Evolutionary conservation across 2,797 vertebrate genomes (phyloP).

Genomic region (Acridotheres tristis): DNA sequence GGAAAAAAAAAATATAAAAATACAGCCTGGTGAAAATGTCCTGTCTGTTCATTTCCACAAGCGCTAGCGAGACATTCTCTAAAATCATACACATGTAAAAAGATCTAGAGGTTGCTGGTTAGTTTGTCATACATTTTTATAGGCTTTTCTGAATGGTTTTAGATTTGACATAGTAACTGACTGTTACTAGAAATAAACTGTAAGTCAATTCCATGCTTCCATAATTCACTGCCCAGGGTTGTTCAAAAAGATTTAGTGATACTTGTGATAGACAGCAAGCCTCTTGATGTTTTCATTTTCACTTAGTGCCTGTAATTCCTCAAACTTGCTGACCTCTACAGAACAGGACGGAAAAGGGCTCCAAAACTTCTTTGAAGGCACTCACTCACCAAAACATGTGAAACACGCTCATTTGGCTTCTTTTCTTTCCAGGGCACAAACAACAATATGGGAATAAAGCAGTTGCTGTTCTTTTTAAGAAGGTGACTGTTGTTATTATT

Average conservation of each 20-base stretch:
- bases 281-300: conserved; percentile 75
- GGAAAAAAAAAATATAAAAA: not conserved
- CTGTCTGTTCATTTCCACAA: conserved; percentile 60
- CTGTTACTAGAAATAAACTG: conserved; percentile 83
- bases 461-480: not conserved
- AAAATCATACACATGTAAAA: conserved; percentile 78
- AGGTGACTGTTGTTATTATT: not conserved
- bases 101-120: conserved; percentile 75
- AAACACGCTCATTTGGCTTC: not conserved
- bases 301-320: conserved; percentile 71
- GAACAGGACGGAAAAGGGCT: conserved; percentile 53
- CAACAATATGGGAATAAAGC: not conserved
- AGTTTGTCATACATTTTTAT: conserved; percentile 82
- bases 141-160: conserved; percentile 80
- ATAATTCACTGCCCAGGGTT: conserved; percentile 82
- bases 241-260: conserved; percentile 82
- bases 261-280: conserved; percentile 77
- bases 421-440: conserved; percentile 20
- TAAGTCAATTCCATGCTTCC: conserved; percentile 83
- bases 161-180: conserved; percentile 83
- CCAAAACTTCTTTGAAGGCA: conserved; percentile 60
- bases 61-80: conserved; percentile 42
- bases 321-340: conserved; percentile 74
- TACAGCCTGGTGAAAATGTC: not conserved
- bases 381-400: conserved; percentile 9